Evolutionary conservation across 1,140 invertebrate genomes (phyloP).

Genomic region (Pseudachorutes palmiensis): DNA sequence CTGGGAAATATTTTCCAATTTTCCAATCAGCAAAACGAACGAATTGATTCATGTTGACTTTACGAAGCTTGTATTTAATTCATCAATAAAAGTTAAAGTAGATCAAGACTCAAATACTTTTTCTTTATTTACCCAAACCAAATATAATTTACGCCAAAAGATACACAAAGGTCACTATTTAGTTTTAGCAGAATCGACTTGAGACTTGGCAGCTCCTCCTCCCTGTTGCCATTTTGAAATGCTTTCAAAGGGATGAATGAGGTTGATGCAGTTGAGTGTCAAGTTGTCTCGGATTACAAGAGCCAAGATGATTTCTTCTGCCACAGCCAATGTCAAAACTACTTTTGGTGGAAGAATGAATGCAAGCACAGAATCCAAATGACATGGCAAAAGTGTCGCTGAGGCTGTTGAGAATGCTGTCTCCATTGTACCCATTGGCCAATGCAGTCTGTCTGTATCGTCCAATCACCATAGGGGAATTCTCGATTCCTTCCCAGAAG

Average conservation of each 20-base stretch:
- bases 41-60: too few species aligned
- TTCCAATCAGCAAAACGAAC: too few species aligned
- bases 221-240: slow-evolving; percentile 10
- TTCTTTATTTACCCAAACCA: too few species aligned
- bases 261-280: not conserved
- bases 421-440: slow-evolving; percentile 8
- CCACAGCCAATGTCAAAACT: not conserved
- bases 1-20: too few species aligned
- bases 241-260: not conserved
- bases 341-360: not conserved
- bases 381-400: slow-evolving; percentile 10
- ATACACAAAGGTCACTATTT: too few species aligned
- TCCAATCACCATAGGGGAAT: slow-evolving; percentile 6
- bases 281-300: slow-evolving; percentile 11
- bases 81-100: too few species aligned
- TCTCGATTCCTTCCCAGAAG: slow-evolving; percentile 7
- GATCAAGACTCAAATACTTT: too few species aligned
- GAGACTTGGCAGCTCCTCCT: not conserved
- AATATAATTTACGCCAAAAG: too few species aligned
- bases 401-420: slow-evolving; percentile 1
- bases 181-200: too few species aligned
- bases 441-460: not conserved
- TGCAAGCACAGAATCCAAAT: slow-evolving; percentile 8
- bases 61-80: too few species aligned
- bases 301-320: slow-evolving; percentile 7